These are phyloP conservation scores for Philopedon plagiatum DNA, from an alignment of 2,888 invertebrate species.

Conservation along the genomic window DNA sequence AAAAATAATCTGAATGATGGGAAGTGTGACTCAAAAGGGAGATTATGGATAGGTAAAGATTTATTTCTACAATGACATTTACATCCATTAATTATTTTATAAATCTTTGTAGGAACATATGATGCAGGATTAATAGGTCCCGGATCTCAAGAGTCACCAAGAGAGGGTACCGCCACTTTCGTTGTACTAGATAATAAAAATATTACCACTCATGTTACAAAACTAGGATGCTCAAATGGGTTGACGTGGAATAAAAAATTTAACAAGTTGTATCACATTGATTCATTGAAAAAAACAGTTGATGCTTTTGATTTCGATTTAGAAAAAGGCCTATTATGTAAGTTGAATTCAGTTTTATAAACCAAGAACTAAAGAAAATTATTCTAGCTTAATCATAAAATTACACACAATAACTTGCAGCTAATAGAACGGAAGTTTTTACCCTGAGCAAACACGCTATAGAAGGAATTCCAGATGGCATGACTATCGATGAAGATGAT, in stretches of 20 bases:
- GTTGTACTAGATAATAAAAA: constrained; percentile 52
- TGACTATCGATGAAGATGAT: constrained; percentile 85
- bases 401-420: too few relatives aligned
- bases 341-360: too few relatives aligned
- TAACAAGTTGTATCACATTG: constrained; percentile 82
- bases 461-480: constrained; percentile 77
- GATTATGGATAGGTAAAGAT: constrained; percentile 73
- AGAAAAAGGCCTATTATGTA: constrained; percentile 69
- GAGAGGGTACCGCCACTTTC: constrained; percentile 53
- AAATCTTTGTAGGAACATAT: constrained; percentile 56
- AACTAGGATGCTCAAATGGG: constrained; percentile 73
- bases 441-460: constrained; percentile 68
- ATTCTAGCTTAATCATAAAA: too few relatives aligned
- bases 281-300: constrained; percentile 76
- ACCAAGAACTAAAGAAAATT: too few relatives aligned
- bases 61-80: background rate
- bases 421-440: constrained; percentile 74
- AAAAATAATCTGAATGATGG: constrained; percentile 83
- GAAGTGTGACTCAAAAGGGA: constrained; percentile 82
- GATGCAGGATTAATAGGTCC: constrained; percentile 59
- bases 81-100: background rate
- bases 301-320: constrained; percentile 78
- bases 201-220: constrained; percentile 53
- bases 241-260: constrained; percentile 80
- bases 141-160: constrained; percentile 50